phyloP scores from a whole-genome alignment of 1,140 invertebrate genomes.

The Colletes gigas region DNA sequence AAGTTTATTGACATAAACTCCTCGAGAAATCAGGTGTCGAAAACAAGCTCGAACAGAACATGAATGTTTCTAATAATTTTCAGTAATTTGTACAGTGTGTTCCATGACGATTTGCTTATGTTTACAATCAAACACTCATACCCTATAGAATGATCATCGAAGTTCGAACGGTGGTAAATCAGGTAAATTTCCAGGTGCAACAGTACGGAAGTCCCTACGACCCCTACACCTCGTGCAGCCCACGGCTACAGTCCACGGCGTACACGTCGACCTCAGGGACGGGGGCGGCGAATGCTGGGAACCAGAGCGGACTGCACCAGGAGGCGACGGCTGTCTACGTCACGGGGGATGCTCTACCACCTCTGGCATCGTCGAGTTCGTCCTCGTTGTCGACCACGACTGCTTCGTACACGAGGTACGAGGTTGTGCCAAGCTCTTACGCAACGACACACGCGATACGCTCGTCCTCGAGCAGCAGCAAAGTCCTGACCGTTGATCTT shows the following conservation, averaged over 20 bases:
- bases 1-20: too few species aligned
- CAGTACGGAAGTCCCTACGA: constrained; percentile 80
- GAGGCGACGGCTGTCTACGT: constrained; percentile 78
- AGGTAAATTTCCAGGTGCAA: constrained; percentile 68
- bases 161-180: not conserved
- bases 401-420: constrained; percentile 79
- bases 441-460: constrained; percentile 77
- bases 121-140: too few species aligned
- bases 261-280: constrained; percentile 80
- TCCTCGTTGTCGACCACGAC: constrained; percentile 76
- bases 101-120: too few species aligned
- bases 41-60: too few species aligned
- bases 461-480: constrained; percentile 82
- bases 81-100: too few species aligned
- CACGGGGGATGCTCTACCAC: constrained; percentile 75
- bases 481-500: constrained; percentile 93
- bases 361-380: constrained; percentile 79
- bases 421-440: constrained; percentile 79
- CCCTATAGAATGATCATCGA: too few species aligned
- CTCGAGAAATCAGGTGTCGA: too few species aligned
- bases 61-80: too few species aligned
- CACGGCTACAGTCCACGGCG: constrained; percentile 80
- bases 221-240: constrained; percentile 81
- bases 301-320: constrained; percentile 75
- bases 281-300: constrained; percentile 74